These are phyloP conservation scores for Euphonia xanthogaster DNA, from an alignment of 2,797 vertebrate species.

Conservation along the genomic window DNA sequence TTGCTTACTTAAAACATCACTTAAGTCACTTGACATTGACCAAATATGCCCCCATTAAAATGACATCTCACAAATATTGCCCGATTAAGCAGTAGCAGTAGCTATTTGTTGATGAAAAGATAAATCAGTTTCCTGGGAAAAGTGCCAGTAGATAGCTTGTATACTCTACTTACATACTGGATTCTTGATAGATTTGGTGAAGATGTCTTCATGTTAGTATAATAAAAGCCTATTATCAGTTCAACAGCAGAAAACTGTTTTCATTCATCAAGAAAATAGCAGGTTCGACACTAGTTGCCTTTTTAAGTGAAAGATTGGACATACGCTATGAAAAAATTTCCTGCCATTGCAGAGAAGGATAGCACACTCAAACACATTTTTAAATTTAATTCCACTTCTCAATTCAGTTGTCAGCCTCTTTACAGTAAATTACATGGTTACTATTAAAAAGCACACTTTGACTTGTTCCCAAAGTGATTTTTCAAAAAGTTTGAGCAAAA, in stretches of 20 bases:
- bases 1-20: conserved; percentile 46
- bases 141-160: conserved; percentile 68
- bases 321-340: conserved; percentile 44
- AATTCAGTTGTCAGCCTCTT: conserved; percentile 44
- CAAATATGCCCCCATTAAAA: conserved; percentile 54
- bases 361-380: conserved; percentile 41
- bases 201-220: conserved; percentile 67
- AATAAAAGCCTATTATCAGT: conserved; percentile 74
- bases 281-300: conserved; percentile 61
- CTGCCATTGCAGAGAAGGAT: conserved; percentile 52
- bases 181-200: conserved; percentile 72
- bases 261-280: conserved; percentile 70
- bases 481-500: conserved; percentile 53
- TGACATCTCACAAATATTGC: conserved; percentile 63
- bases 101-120: conserved; percentile 67
- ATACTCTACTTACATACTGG: conserved; percentile 46
- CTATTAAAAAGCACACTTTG: conserved; percentile 49
- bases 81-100: conserved; percentile 55
- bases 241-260: conserved; percentile 69
- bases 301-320: conserved; percentile 67
- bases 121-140: conserved; percentile 73
- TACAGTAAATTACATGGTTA: conserved; percentile 40
- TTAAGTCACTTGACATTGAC: conserved; percentile 58
- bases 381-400: conserved; percentile 54
- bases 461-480: conserved; percentile 47